Percentiles rank a stretch among this genome's conserved stretches.
These are phyloP conservation scores for Sinella curviseta DNA, from an alignment of 1,140 invertebrate species.

Conservation along the genomic window DNA sequence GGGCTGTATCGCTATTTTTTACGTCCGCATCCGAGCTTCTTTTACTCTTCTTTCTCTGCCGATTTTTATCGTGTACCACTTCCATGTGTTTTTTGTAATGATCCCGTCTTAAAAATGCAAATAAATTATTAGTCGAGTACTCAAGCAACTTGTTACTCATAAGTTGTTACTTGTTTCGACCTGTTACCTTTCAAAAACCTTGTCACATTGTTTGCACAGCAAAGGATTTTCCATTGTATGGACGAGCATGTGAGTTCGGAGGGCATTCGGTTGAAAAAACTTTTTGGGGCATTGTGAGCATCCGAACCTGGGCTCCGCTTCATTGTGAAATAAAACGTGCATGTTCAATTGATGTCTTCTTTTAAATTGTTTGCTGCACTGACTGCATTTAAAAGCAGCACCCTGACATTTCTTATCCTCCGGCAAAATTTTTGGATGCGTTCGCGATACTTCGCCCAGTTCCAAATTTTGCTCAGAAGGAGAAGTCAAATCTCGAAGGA, in stretches of 20 bases:
- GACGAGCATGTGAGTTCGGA: neutral
- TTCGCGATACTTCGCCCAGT: no score
- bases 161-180: no score
- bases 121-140: no score
- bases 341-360: neutral
- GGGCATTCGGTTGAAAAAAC: neutral
- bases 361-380: neutral
- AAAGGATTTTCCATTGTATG: neutral
- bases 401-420: neutral
- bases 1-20: no score
- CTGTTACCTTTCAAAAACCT: no score
- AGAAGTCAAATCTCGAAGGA: no score
- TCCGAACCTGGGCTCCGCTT: neutral
- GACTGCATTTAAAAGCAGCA: neutral
- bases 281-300: neutral
- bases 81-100: neutral
- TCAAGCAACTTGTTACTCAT: no score
- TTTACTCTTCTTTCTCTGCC: no score
- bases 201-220: neutral
- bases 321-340: constrained; percentile 6
- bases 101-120: neutral
- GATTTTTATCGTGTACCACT: neutral
- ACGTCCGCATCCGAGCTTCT: no score
- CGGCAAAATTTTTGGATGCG: neutral
- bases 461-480: no score